A percentile compares a stretch with the other conserved stretches of the same genome.
phyloP scores from a whole-genome alignment of 2,797 vertebrate genomes.

The Tinamus major region DNA sequence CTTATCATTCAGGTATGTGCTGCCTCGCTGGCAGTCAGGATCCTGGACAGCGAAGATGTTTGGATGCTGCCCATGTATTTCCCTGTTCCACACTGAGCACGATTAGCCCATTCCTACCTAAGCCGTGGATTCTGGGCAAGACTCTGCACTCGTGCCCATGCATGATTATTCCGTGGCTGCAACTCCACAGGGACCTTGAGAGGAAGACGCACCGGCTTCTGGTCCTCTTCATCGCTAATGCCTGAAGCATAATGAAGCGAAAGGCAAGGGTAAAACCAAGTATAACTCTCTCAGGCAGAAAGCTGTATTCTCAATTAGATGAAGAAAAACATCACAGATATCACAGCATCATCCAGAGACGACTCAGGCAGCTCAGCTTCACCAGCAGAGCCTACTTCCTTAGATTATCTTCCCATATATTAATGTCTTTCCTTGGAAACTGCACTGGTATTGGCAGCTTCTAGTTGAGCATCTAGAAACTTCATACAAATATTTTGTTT shows the following conservation, averaged over 20 bases:
- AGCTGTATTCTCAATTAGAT: background rate
- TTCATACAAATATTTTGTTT: background rate
- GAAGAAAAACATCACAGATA: background rate
- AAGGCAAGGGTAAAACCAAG: background rate
- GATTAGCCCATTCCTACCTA: constrained; percentile 80
- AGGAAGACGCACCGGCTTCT: constrained; percentile 96
- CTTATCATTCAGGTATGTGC: background rate
- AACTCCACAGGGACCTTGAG: constrained; percentile 94
- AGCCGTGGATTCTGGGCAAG: constrained; percentile 98
- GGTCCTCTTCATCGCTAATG: constrained; percentile 97
- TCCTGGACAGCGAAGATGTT: background rate
- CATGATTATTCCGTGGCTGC: constrained; percentile 94
- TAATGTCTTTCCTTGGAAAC: background rate
- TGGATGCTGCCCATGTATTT: background rate
- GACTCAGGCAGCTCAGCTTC: background rate
- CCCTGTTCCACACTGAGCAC: background rate
- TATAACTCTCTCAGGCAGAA: background rate
- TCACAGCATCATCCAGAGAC: background rate
- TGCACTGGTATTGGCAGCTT: background rate
- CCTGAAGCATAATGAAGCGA: constrained; percentile 77
- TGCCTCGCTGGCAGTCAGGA: background rate
- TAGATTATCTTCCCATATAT: background rate
- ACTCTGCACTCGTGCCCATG: constrained; percentile 96
- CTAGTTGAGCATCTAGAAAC: background rate
- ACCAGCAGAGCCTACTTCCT: background rate